phyloP scores from a whole-genome alignment of 2,888 invertebrate species.

The Asteroscopus sphinx region DNA sequence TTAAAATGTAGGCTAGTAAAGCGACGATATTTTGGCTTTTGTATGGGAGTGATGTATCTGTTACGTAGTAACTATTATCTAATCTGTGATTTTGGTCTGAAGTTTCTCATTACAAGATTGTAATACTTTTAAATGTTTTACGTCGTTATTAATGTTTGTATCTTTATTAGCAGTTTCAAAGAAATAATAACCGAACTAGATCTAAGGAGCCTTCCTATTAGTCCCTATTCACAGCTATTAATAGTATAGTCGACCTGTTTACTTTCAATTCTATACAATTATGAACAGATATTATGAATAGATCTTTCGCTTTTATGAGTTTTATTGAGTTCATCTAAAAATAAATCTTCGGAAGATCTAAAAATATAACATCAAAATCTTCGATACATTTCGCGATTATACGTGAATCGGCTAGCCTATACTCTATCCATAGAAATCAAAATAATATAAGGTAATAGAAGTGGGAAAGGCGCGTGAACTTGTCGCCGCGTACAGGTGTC shows the following conservation, averaged over 20 bases:
- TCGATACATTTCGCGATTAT: constrained; percentile 23
- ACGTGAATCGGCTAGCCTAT: constrained; percentile 24
- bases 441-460: too few relatives aligned
- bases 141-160: neutral
- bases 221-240: constrained; percentile 8
- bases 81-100: too few relatives aligned
- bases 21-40: too few relatives aligned
- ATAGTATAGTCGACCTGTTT: constrained; percentile 11
- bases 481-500: too few relatives aligned
- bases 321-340: constrained; percentile 13
- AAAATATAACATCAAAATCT: constrained; percentile 1
- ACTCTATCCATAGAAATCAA: too few relatives aligned
- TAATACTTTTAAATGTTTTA: constrained; percentile 1
- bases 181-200: neutral
- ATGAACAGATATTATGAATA: constrained; percentile 14
- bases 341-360: constrained; percentile 15
- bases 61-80: too few relatives aligned
- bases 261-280: constrained; percentile 14
- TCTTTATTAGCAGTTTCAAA: neutral
- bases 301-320: constrained; percentile 3
- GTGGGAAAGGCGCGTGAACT: too few relatives aligned
- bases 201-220: neutral
- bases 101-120: constrained; percentile 6
- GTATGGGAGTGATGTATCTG: too few relatives aligned
- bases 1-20: too few relatives aligned